Evolutionary conservation across 1,140 invertebrate genomes (phyloP), one percentile per base, ranked within the genome.

Genomic region (Sarcophaga peregrina): DNA sequence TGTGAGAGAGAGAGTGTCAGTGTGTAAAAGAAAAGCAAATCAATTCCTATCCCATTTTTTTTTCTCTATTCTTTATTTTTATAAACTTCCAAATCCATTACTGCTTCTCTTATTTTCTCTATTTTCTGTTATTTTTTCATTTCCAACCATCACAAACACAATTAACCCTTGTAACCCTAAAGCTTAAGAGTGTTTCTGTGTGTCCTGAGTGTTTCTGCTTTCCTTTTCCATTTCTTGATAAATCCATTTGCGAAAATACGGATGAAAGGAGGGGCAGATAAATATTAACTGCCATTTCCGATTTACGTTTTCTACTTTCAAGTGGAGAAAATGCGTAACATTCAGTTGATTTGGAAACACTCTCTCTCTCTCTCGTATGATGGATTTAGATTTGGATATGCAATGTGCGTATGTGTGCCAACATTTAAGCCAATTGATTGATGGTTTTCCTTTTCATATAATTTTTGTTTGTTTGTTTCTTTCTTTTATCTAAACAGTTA

Each of bases 101-200:
- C 17, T 20, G n/a, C 20, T 68, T 8, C n/a, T 58, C n/a, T 68
- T 68, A 8, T 68, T 20, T n/a, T 68, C 20, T 68, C 7, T 58
- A 11, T 7, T 58, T 58, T 13, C n/a, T 5, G n/a, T 68, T 37
- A 37, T 37, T 37, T 37, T 68, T 68, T 20, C 58, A 62, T 62
- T 62, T 62, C 58, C 3, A 20, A 25, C 62, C 62, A 68, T 68
- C 20, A 17, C 17, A 68, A 68, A 68, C 62, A 68, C 62, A 68
- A 68, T 68, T 68, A 68, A 68, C 62, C 62, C 62, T 68, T 68
- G n/a, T 68, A 68, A 68, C 62, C 62, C 62, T 68, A 20, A 68
- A 68, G 62, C 17, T 68, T 68, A 68, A 68, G 4, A 37, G 25
- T 37, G 25, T 37, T 37, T 37, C 25, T 37, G 62, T 68, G n/a